Evolutionary conservation across 2,888 invertebrate genomes (phyloP), one percentile per base, ranked within the genome.

Genomic region (Rugalucina vietnamica): DNA sequence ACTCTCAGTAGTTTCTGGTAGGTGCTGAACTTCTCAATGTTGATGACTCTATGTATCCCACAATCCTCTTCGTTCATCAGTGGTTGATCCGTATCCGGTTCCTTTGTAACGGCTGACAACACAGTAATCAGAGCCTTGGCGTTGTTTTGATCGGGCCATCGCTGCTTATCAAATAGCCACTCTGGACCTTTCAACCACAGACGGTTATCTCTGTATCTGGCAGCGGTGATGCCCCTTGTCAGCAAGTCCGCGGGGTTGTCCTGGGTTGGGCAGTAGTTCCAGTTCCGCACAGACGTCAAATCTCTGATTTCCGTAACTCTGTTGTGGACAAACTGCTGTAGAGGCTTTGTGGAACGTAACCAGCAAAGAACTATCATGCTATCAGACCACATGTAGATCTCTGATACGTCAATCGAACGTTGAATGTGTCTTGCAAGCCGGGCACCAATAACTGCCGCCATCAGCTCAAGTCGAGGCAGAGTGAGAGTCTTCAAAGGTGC

Each of bases 351-450:
- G n/a, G 39, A n/a, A 21, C 32, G 21, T 74, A 39, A n/a, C 80
- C 81, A 70, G 29, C 72, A 50, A 21, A 81, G 34, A n/a, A 72
- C 65, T 36, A 76, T 76, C 71, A 76, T 72, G 73, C 76, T 81
- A 29, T 81, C 76, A 0, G 71, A 71, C 80, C 75, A 75, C 10
- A 70, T 34, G 57, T 32, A 32, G 24, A 75, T 39, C 8, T 70
- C 24, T 27, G 29, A 4, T 1, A 36, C 18, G 1, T 71, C 39
- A n/a, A 77, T 10, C 12, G 2, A 24, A 0, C 39, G 8, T 49
- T 12, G 43, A 43, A 43, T 43, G 43, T 43, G 43, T 43, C 18
- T 43, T 8, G 18, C 43, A 18, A 43, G 43, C 43, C 43, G 43
- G 43, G 18, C 43, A 43, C 43, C 8, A 18, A 43, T 43, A 43